These are phyloP conservation scores for Cephus cinctus DNA, from an alignment of 1,140 invertebrate species.

Conservation along the genomic window DNA sequence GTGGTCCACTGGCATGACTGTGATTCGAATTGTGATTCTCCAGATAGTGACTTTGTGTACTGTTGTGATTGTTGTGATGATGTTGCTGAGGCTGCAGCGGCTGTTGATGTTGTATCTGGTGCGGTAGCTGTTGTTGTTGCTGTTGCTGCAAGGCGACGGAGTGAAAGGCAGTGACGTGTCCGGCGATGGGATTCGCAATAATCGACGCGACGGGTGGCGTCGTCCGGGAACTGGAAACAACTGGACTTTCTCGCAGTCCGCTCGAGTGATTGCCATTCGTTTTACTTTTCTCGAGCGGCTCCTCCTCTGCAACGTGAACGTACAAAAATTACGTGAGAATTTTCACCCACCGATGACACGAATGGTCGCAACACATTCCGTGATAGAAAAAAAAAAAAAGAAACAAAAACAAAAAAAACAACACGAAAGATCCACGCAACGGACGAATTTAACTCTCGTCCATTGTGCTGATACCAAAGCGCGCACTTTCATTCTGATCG, in stretches of 20 bases:
- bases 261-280: slow-evolving; percentile 42
- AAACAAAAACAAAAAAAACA: neutral
- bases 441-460: neutral
- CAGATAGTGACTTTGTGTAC: slow-evolving; percentile 43
- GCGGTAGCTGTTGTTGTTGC: slow-evolving; percentile 24
- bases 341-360: no score
- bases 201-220: slow-evolving; percentile 28
- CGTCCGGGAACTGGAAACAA: slow-evolving; percentile 38
- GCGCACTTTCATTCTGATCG: slow-evolving; percentile 23
- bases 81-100: slow-evolving; percentile 21
- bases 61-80: slow-evolving; percentile 44
- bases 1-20: slow-evolving; percentile 30
- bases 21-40: slow-evolving; percentile 51
- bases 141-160: slow-evolving; percentile 22
- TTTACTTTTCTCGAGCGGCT: slow-evolving; percentile 43
- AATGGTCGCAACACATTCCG: no score
- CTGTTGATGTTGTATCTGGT: slow-evolving; percentile 21
- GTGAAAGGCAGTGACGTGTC: slow-evolving; percentile 32
- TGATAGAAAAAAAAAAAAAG: slow-evolving; percentile 15
- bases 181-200: slow-evolving; percentile 26
- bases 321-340: no score
- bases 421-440: neutral
- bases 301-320: slow-evolving; percentile 43
- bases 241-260: slow-evolving; percentile 34
- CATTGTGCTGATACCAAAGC: no score